Conservation (phyloP, 2,113 vertebrate genomes). For the Ploceus nigricollis region DNA sequence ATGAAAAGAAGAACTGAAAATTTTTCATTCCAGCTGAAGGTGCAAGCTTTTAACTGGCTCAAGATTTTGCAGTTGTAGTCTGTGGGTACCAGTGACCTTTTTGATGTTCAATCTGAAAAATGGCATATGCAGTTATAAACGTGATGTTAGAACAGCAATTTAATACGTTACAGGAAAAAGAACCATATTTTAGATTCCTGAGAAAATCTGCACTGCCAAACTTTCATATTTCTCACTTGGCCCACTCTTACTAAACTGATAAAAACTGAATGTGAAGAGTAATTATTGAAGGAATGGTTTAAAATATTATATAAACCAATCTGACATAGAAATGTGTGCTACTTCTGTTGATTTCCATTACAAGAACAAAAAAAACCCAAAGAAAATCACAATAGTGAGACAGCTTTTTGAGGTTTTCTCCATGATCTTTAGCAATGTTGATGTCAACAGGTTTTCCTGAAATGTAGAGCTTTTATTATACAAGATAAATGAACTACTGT, state of each 20-base stretch:
- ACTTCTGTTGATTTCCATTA: background rate
- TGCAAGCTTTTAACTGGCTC: background rate
- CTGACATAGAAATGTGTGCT: background rate
- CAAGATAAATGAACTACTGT: background rate
- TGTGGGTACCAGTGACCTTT: background rate
- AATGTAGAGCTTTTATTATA: background rate
- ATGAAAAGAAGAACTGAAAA: background rate
- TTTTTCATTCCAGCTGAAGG: background rate
- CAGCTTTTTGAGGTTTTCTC: background rate
- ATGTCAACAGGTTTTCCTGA: background rate
- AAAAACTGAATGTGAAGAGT: background rate
- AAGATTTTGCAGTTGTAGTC: background rate
- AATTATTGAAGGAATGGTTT: background rate
- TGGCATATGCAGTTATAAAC: background rate
- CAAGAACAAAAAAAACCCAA: background rate
- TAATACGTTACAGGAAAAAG: background rate
- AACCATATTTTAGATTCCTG: background rate
- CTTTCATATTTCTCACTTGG: background rate
- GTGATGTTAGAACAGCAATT: background rate
- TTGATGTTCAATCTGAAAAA: background rate
- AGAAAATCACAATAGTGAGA: accelerated
- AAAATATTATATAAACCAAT: background rate
- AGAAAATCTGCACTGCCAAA: background rate
- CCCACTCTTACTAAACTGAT: background rate
- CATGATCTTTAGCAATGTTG: background rate